Conservation (phyloP, 2,888 invertebrate genomes). For the Micoletzkya japonica region DNA sequence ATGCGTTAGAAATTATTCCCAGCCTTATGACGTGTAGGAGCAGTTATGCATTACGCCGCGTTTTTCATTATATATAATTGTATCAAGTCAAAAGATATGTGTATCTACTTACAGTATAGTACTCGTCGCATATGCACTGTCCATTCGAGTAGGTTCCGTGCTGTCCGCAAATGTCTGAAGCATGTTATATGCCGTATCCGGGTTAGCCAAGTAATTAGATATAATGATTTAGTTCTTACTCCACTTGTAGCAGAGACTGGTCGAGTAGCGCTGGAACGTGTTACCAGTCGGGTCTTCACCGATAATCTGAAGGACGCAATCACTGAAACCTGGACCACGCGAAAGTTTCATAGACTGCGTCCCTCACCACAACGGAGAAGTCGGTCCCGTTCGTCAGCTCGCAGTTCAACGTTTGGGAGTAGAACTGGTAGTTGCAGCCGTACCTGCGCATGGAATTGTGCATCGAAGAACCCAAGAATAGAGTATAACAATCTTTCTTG, state of each 20-base stretch:
- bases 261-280: slow-evolving; percentile 26
- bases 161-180: slow-evolving; percentile 15
- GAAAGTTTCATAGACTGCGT: not conserved
- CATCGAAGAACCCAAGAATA: no score
- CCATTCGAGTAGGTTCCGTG: slow-evolving; percentile 21
- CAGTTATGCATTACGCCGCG: no score
- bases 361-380: slow-evolving; percentile 15
- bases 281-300: slow-evolving; percentile 25
- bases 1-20: no score
- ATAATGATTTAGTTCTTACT: not conserved
- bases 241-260: slow-evolving; percentile 24
- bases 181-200: not conserved
- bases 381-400: slow-evolving; percentile 27
- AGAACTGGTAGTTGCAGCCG: slow-evolving; percentile 47
- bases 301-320: slow-evolving; percentile 7
- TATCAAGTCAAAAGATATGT: no score
- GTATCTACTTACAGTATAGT: no score
- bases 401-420: slow-evolving; percentile 50
- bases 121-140: slow-evolving; percentile 22
- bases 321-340: no score
- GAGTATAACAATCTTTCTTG: no score
- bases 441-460: slow-evolving; percentile 30
- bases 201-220: not conserved
- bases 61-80: no score
- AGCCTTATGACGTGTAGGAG: no score